Conservation (phyloP, 2,113 vertebrate species). For the Hucho hucho region DNA sequence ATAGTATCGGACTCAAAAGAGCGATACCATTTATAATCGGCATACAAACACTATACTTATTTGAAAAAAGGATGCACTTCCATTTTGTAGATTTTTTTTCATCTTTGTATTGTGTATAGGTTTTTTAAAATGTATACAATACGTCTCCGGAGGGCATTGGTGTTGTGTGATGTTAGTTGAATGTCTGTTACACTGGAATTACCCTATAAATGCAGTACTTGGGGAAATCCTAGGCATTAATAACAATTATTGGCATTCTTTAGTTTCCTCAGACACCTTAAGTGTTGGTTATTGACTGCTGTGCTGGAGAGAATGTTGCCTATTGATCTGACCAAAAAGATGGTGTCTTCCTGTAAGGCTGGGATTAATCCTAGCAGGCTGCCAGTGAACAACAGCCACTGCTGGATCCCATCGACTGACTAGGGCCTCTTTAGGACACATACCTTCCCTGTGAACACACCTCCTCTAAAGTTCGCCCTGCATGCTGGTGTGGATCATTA, state of each 20-base stretch:
- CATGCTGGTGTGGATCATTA: constrained; percentile 18
- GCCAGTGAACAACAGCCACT: constrained; percentile 37
- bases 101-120: background rate
- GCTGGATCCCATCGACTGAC: constrained; percentile 25
- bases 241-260: constrained; percentile 73
- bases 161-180: constrained; percentile 25
- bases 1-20: background rate
- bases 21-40: background rate
- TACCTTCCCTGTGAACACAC: constrained; percentile 6
- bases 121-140: background rate
- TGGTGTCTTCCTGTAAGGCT: constrained; percentile 56
- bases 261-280: constrained; percentile 70
- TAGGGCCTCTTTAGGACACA: constrained; percentile 17
- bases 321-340: constrained; percentile 68
- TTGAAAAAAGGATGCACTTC: background rate
- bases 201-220: constrained; percentile 51
- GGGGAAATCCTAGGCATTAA: constrained; percentile 63
- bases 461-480: background rate
- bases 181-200: constrained; percentile 41
- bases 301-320: constrained; percentile 64
- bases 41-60: background rate
- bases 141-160: constrained; percentile 7
- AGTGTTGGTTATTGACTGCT: constrained; percentile 73
- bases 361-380: constrained; percentile 56
- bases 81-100: background rate